phyloP scores from a whole-genome alignment of 2,888 invertebrate species.

The Phortica magna region DNA sequence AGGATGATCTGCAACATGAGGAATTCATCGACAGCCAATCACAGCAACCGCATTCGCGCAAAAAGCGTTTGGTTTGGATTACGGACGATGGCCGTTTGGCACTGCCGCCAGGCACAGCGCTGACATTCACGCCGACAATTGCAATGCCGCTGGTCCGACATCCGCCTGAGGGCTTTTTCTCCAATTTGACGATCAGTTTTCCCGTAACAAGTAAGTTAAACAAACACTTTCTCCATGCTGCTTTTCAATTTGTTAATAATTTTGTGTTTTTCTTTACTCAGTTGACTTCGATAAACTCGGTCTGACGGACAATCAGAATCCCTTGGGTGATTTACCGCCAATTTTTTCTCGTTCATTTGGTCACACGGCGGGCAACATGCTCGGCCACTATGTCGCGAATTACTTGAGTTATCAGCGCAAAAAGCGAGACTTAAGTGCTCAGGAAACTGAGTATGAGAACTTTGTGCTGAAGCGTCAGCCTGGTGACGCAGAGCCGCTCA shows the following conservation, averaged over 20 bases:
- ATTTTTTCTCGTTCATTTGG: constrained; percentile 88
- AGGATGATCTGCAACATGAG: constrained; percentile 52
- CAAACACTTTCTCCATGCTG: neutral
- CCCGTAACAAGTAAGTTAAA: constrained; percentile 88
- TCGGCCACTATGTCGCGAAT: constrained; percentile 86
- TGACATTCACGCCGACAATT: constrained; percentile 88
- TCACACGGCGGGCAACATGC: constrained; percentile 82
- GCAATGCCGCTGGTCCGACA: constrained; percentile 90
- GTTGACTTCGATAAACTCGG: constrained; percentile 92
- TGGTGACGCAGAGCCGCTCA: constrained; percentile 51
- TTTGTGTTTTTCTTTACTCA: constrained; percentile 70
- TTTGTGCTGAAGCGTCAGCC: constrained; percentile 54
- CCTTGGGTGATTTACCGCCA: constrained; percentile 88
- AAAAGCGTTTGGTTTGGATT: constrained; percentile 90
- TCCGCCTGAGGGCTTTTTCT: constrained; percentile 91
- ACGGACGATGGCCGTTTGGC: constrained; percentile 91
- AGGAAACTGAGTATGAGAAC: constrained; percentile 45
- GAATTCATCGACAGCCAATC: constrained; percentile 57
- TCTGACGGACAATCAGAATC: constrained; percentile 92
- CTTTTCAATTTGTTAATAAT: constrained; percentile 22
- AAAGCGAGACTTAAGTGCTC: constrained; percentile 78
- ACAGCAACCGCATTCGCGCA: constrained; percentile 82
- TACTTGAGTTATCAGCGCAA: constrained; percentile 82
- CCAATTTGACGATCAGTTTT: constrained; percentile 89
- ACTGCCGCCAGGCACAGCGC: constrained; percentile 88